Percentiles rank a stretch among this genome's conserved stretches.
Conservation (phyloP, 2,888 invertebrate genomes). For the Caenorhabditis auriculariae region DNA sequence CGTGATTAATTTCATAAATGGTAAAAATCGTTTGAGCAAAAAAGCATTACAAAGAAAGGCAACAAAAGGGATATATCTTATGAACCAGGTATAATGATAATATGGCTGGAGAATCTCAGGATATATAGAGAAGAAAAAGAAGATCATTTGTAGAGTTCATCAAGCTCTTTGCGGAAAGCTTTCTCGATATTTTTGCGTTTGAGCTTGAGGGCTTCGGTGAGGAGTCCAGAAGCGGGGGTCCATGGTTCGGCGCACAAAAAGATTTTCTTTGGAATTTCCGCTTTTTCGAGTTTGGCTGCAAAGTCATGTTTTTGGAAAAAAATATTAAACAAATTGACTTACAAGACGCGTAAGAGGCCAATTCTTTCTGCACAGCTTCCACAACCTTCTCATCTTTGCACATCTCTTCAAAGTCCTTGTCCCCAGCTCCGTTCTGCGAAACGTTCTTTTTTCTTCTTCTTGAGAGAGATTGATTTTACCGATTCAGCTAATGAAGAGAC, state of each 20-base stretch:
- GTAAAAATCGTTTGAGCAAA: too few species aligned
- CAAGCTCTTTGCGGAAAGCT: conserved; percentile 86
- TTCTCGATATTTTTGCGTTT: conserved; percentile 94
- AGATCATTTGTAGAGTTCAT: conserved; percentile 77
- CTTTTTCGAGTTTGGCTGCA: conserved; percentile 83
- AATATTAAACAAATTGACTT: conserved; percentile 6
- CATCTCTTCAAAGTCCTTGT: conserved; percentile 72
- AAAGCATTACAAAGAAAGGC: too few species aligned
- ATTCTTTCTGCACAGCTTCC: conserved; percentile 79
- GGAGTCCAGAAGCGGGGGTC: conserved; percentile 95
- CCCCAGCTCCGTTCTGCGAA: conserved; percentile 33
- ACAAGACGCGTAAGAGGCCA: conserved; percentile 64
- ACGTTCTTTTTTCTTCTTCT: too few species aligned
- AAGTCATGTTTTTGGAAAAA: too few species aligned
- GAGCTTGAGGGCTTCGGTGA: conserved; percentile 96
- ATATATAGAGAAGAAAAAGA: neutral
- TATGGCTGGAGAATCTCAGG: too few species aligned
- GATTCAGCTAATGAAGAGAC: conserved; percentile 75
- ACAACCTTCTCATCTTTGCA: conserved; percentile 77
- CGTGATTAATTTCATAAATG: too few species aligned
- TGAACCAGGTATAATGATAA: too few species aligned
- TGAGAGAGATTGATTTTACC: too few species aligned
- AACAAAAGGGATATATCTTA: too few species aligned
- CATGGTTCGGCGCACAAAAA: conserved; percentile 87
- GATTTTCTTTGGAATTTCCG: conserved; percentile 86